These are phyloP conservation scores for Lepidurus couesii DNA, from an alignment of 1,140 invertebrate genomes.

Conservation along the genomic window DNA sequence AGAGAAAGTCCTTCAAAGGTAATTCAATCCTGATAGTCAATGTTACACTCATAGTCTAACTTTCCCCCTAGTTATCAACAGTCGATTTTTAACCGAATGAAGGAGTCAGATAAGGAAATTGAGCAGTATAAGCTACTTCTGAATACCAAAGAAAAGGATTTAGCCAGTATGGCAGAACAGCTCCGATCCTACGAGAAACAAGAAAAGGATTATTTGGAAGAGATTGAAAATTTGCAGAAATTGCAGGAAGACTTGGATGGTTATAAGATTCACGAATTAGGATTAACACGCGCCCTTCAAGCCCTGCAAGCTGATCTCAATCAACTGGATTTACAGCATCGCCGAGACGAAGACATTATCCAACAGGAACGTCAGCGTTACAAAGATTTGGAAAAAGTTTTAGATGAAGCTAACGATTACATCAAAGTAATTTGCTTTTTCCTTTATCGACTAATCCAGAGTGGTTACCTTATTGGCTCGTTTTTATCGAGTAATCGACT, in stretches of 20 bases:
- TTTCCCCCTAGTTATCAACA: not conserved
- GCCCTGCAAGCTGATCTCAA: not conserved
- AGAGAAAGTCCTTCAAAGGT: not conserved
- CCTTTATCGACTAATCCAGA: not conserved
- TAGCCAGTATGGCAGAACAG: not conserved
- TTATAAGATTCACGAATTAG: not conserved
- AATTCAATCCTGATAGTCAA: not conserved
- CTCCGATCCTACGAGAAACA: not conserved
- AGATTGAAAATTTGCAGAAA: not conserved
- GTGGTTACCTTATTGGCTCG: too few relatives aligned
- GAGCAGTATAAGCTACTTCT: not conserved
- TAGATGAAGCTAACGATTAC: slow-evolving; percentile 8
- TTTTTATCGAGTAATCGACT: not conserved
- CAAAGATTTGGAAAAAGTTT: not conserved
- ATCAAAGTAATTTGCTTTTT: not conserved
- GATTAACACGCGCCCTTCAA: not conserved
- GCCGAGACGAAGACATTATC: not conserved
- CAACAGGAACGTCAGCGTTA: not conserved
- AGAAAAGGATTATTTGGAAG: not conserved
- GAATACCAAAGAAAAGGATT: not conserved
- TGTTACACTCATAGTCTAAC: not conserved
- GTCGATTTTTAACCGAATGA: not conserved
- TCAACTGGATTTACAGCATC: not conserved
- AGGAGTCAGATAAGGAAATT: not conserved
- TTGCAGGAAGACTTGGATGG: not conserved